Evolutionary conservation across 2,113 vertebrate genomes (phyloP).

Genomic region (Brachionichthys hirsutus): DNA sequence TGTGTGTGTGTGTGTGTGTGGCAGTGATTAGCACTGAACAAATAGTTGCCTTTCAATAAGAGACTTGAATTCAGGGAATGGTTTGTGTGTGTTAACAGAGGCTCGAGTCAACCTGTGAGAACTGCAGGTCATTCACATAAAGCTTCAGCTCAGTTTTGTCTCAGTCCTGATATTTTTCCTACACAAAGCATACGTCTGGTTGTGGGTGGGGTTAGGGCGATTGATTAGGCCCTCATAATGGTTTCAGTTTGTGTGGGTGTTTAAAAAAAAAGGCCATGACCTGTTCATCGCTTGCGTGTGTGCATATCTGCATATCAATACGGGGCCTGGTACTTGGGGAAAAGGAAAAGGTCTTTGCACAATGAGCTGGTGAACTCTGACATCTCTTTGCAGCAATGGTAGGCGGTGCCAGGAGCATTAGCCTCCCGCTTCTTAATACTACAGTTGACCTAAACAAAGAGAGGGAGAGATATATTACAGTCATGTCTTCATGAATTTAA

Average conservation of each 20-base stretch:
- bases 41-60: slow-evolving; percentile 10
- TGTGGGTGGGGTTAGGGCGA: no score
- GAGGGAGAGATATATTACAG: not conserved
- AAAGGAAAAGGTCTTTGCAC: slow-evolving; percentile 91
- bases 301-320: slow-evolving; percentile 51
- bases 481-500: not conserved
- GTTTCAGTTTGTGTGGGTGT: no score
- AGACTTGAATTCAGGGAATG: slow-evolving; percentile 38
- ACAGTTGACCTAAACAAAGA: slow-evolving; percentile 83
- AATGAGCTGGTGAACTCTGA: slow-evolving; percentile 95
- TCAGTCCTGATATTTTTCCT: no score
- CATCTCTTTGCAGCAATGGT: slow-evolving; percentile 99
- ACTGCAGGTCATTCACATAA: no score
- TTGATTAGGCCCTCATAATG: no score
- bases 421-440: slow-evolving; percentile 92
- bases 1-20: slow-evolving; percentile 52
- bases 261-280: no score
- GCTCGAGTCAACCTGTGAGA: no score
- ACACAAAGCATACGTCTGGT: no score
- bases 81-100: slow-evolving; percentile 18
- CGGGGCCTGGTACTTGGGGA: slow-evolving; percentile 84
- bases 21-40: slow-evolving; percentile 28
- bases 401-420: slow-evolving; percentile 89
- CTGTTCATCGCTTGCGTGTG: not conserved
- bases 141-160: no score